A percentile compares a stretch with the other conserved stretches of the same genome.
Evolutionary conservation across 92 coral and sea anemone species (phyloP).

Genomic region (Umimayanthus chanpuru): DNA sequence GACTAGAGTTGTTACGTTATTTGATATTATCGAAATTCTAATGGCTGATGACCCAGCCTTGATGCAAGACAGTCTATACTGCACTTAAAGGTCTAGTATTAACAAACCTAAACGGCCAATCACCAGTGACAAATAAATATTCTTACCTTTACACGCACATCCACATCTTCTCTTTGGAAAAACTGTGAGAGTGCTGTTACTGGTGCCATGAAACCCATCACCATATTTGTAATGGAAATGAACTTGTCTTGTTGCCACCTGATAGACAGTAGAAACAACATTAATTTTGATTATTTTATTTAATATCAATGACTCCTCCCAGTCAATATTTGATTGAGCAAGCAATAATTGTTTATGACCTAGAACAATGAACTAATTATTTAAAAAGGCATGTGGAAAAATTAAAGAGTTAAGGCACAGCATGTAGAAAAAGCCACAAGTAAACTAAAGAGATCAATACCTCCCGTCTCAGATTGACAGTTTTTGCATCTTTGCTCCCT

Average conservation of each 20-base stretch:
- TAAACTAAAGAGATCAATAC: too few relatives aligned
- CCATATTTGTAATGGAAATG: conserved; percentile 24
- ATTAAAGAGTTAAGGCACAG: too few relatives aligned
- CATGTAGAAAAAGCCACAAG: too few relatives aligned
- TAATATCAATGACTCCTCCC: too few relatives aligned
- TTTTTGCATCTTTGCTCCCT: too few relatives aligned
- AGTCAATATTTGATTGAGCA: too few relatives aligned
- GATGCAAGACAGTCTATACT: neutral
- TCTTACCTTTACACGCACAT: conserved; percentile 30
- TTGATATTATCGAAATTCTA: neutral
- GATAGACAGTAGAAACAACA: neutral
- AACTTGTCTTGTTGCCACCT: conserved; percentile 41
- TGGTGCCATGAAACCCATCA: conserved; percentile 44
- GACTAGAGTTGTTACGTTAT: conserved; percentile 12
- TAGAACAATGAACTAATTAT: too few relatives aligned
- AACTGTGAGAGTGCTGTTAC: conserved; percentile 39
- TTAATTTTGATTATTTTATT: too few relatives aligned
- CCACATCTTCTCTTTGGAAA: conserved; percentile 42
- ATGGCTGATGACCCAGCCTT: neutral
- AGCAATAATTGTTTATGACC: too few relatives aligned
- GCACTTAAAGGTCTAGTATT: neutral
- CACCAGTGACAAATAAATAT: neutral
- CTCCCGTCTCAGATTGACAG: too few relatives aligned
- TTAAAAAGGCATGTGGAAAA: too few relatives aligned
- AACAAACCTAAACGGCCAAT: conserved; percentile 1